Percentiles rank a stretch among this genome's conserved stretches.
Evolutionary conservation across 1,140 invertebrate genomes (phyloP).

Genomic region (Ditylenchus dipsaci): DNA sequence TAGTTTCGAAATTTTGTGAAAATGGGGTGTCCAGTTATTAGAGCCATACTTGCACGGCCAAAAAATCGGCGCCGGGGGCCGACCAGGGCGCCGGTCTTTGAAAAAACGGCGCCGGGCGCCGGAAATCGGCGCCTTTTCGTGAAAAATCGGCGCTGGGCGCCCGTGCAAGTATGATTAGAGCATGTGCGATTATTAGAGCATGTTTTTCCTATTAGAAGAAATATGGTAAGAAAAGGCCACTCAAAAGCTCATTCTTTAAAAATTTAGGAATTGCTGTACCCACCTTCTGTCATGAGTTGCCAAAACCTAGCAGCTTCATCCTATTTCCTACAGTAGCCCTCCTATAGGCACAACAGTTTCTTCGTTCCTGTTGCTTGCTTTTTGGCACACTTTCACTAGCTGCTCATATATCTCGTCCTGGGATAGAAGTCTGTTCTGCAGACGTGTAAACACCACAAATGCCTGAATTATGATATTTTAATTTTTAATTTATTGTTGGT

Average conservation of each 20-base stretch:
- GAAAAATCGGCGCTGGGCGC: too few relatives aligned
- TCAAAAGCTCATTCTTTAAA: slow-evolving; percentile 4
- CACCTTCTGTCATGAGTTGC: slow-evolving; percentile 30
- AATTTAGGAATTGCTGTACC: slow-evolving; percentile 4
- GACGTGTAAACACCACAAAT: slow-evolving; percentile 34
- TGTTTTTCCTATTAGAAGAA: too few relatives aligned
- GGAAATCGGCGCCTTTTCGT: too few relatives aligned
- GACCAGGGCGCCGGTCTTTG: too few relatives aligned
- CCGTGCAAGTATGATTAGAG: too few relatives aligned
- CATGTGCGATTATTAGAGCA: too few relatives aligned
- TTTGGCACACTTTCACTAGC: slow-evolving; percentile 34
- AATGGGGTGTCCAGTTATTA: too few relatives aligned
- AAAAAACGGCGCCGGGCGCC: too few relatives aligned
- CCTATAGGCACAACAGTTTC: slow-evolving; percentile 36
- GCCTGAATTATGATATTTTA: neutral
- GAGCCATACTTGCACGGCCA: too few relatives aligned
- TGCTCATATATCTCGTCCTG: slow-evolving; percentile 43
- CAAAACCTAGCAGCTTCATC: slow-evolving; percentile 44
- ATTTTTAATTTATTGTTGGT: too few relatives aligned
- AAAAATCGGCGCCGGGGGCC: too few relatives aligned
- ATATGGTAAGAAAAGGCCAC: neutral
- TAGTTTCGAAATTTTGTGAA: too few relatives aligned
- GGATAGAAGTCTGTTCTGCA: slow-evolving; percentile 20
- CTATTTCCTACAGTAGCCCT: slow-evolving; percentile 44
- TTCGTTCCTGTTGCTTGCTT: slow-evolving; percentile 39